A percentile compares a stretch with the other conserved stretches of the same genome.
Evolutionary conservation across 2,797 vertebrate genomes (phyloP).

Genomic region (Glossophaga mutica): DNA sequence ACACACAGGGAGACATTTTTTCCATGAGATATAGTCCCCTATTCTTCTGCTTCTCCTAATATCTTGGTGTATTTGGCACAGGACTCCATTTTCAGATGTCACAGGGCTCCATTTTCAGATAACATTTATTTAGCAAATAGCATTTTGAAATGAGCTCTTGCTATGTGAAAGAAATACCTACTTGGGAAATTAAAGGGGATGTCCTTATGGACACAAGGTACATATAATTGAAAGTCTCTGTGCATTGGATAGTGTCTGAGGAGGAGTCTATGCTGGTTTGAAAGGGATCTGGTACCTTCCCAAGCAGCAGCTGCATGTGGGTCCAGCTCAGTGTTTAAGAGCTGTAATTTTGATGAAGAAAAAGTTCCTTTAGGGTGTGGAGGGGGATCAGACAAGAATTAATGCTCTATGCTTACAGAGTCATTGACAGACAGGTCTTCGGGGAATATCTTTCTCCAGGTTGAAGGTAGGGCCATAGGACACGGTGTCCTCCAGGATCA

Average conservation of each 20-base stretch:
- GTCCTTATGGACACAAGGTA: neutral
- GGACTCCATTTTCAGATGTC: no score
- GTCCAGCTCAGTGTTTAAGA: conserved; percentile 30
- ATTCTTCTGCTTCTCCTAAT: neutral
- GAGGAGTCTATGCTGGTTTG: conserved; percentile 47
- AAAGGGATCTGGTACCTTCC: conserved; percentile 44
- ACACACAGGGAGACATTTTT: neutral
- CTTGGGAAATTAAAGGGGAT: neutral
- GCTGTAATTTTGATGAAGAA: neutral
- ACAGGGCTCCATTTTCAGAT: no score
- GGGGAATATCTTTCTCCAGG: neutral
- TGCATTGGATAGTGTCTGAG: neutral
- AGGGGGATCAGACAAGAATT: conserved; percentile 42
- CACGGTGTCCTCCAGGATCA: neutral
- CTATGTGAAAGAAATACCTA: conserved; percentile 45
- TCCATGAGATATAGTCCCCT: neutral
- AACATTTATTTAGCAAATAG: conserved; percentile 53
- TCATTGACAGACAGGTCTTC: neutral
- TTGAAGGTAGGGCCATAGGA: neutral
- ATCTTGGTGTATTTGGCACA: conserved; percentile 15
- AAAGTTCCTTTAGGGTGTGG: neutral
- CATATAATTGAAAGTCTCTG: neutral
- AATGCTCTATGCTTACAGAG: neutral
- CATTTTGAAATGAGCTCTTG: conserved; percentile 31
- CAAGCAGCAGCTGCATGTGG: neutral